Percentiles rank a stretch among this genome's conserved stretches.
These are phyloP conservation scores for Caenorhabditis sulstoni DNA, from an alignment of 2,888 invertebrate genomes.

Conservation along the genomic window DNA sequence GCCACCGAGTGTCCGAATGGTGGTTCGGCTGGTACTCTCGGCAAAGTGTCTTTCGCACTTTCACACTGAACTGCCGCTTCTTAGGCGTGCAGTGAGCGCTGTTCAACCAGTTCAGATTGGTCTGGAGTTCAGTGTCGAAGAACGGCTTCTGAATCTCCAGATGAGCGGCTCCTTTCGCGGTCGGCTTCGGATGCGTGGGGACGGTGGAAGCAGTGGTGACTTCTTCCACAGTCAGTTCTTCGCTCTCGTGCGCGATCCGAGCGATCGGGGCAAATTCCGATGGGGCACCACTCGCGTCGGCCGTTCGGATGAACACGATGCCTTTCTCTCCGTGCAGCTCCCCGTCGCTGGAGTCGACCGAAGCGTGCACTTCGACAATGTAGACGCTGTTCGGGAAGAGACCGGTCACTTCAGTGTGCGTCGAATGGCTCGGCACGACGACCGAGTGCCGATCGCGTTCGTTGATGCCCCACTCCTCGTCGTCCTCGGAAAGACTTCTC, in stretches of 20 bases:
- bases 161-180: not conserved
- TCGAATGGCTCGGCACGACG: constrained; percentile 73
- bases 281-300: constrained; percentile 11
- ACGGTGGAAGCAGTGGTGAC: not conserved
- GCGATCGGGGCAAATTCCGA: constrained; percentile 15
- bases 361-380: constrained; percentile 75
- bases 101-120: constrained; percentile 67
- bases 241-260: constrained; percentile 29
- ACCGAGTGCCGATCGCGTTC: constrained; percentile 62
- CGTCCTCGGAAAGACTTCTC: constrained; percentile 54
- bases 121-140: constrained; percentile 61
- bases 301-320: constrained; percentile 72
- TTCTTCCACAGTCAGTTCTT: constrained; percentile 37
- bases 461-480: constrained; percentile 32
- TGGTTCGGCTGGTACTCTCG: constrained; percentile 67
- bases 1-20: constrained; percentile 64
- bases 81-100: constrained; percentile 56
- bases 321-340: constrained; percentile 78
- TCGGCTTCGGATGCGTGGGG: not conserved
- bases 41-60: constrained; percentile 68
- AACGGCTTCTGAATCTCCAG: constrained; percentile 58
- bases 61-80: constrained; percentile 61
- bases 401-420: constrained; percentile 68
- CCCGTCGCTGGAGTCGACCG: constrained; percentile 75
- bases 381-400: constrained; percentile 73